Base-by-base conservation (phyloP, 2,888 invertebrate genomes). In the Acleris literana region DNA sequence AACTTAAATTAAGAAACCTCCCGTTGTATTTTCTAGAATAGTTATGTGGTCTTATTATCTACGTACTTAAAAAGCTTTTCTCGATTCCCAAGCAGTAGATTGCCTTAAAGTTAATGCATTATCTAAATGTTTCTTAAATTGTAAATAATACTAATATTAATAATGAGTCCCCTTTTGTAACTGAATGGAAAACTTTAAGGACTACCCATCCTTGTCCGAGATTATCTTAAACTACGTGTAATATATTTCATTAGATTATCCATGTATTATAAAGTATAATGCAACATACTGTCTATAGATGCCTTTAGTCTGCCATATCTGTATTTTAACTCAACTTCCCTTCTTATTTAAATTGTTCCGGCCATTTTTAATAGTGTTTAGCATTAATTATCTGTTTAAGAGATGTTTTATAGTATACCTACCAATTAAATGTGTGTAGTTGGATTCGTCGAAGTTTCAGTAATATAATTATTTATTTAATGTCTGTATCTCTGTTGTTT, bases 331-430 rank as follows among this genome's bases (percentile, higher is more conserved):
- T 68, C 64, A 64, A 64, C 72, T 79, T 78, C 75, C 76, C 81
- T 82, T 85, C 74, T 79, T 83, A 86, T 88, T 81, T 79, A 79
- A 87, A 87, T 85, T 74, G 82, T 87, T 91, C 92, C 92, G 92
- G 89, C 92, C 91, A 91, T 92, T 90, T 91, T 91, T 80, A 79
- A 85, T 91, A 92, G 89, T 76, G 72, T 78, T 77, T 86, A 88
- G 85, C 79, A 69, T 83, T 80, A 77, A 71, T 75, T 79, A 76
- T 70, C 71, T 64, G 59, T 70, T 71, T 70, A 67, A 70, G 70
- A 70, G 68, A 64, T 49, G 46, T 59, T 69, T 70, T 65, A 68
- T 72, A 71, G 70, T 71, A 56, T 69, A 71, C 69, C 71, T 66
- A 69, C 64, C 55, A 55, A 58, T 68, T 65, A 71, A 68, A 66